Conservation (phyloP, 2,113 vertebrate species). For the Epinephelus lanceolatus region DNA sequence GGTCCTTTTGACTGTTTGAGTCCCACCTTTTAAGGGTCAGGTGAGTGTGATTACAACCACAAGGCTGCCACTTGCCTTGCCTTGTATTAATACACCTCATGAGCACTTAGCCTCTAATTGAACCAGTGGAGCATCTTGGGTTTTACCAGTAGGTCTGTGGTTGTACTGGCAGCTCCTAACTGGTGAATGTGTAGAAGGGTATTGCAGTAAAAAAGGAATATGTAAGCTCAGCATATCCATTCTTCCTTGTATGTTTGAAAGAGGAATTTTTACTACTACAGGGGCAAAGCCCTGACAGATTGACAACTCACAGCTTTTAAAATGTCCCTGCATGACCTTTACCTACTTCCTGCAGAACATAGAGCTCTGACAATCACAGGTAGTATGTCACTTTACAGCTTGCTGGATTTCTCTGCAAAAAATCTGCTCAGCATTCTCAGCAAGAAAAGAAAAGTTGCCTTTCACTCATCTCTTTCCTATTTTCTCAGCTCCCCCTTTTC, state of each 20-base stretch:
- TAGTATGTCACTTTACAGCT: neutral
- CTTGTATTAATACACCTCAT: neutral
- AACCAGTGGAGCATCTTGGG: neutral
- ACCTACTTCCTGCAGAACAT: neutral
- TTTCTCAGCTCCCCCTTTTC: neutral
- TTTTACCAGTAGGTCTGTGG: neutral
- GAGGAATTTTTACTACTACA: neutral
- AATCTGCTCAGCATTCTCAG: neutral
- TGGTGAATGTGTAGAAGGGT: neutral
- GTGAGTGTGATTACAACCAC: neutral
- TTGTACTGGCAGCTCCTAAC: neutral
- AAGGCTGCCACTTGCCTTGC: neutral
- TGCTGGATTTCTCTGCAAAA: neutral
- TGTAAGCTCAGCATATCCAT: neutral
- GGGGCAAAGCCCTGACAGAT: slow-evolving; percentile 5
- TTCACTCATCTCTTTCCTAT: neutral
- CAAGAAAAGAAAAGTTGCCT: neutral
- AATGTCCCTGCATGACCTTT: slow-evolving; percentile 9
- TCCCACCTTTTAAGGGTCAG: neutral
- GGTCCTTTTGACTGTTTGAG: neutral
- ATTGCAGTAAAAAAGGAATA: neutral
- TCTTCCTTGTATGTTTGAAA: neutral
- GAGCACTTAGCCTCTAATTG: neutral
- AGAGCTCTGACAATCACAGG: neutral
- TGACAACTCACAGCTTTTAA: neutral